Base-by-base conservation (phyloP, 2,113 vertebrate species). In the Rattus rattus region DNA sequence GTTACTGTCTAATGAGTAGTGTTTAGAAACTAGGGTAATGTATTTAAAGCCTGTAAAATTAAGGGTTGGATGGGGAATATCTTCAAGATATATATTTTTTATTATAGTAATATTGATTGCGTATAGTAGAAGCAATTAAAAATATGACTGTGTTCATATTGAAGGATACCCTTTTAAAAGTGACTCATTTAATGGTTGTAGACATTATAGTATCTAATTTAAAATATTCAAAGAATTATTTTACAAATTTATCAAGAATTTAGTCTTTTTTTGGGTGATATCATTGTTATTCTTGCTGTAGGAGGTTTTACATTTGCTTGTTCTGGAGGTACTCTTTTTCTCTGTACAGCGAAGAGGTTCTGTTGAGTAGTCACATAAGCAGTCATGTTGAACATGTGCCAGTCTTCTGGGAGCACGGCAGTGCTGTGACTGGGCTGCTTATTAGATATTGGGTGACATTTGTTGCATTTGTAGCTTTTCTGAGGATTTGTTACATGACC, bases 401-500 rank as follows among this genome's bases (percentile, higher is more conserved):
- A 77, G 5, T 93, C 81, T 33, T 30, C n/a, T 94, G 43, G 47
- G 47, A 91, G 14, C 91, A 16, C 87, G 22, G n/a, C 17, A 28
- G 49, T 75, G 72, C 17, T 95, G 5, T 56, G 86, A 69, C 20
- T 88, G 86, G 26, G 13, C 22, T 59, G 39, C 16, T 80, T 39
- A 5, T 72, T 86, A 89, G n/a, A 47, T 76, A 61, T 93, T 94
- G 49, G 3, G 22, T 95, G 69, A 77, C 30, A 70, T 75, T 97
- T 94, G 63, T 97, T 86, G 43, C 28, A 69, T 88, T 92, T 90
- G 79, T 70, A 85, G 39, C 75, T 87, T 96, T 96, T 91, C 65
- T 33, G 69, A 76, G 90, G 70, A 92, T 86, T 93, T 47, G 30
- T 85, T 91, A 24, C 86, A 0, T 94, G 56, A 85, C 36, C 36